phyloP scores from a whole-genome alignment of 2,888 invertebrate genomes.

The Escarpia spicata region DNA sequence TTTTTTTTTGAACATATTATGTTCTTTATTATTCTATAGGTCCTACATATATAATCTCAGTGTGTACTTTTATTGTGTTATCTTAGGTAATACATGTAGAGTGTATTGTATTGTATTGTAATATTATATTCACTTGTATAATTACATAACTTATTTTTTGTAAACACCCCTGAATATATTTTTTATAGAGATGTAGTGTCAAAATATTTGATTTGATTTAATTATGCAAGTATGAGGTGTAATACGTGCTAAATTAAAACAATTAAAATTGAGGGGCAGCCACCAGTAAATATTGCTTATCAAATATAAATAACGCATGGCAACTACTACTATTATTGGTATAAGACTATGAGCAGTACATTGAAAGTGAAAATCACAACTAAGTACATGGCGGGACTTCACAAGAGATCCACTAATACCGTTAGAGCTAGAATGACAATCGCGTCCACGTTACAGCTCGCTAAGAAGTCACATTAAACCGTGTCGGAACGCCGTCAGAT shows the following conservation, averaged over 20 bases:
- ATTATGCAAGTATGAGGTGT: not conserved
- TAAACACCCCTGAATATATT: too few relatives aligned
- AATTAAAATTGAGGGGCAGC: not conserved
- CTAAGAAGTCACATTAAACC: not conserved
- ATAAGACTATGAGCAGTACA: not conserved
- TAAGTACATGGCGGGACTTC: not conserved
- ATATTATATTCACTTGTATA: too few relatives aligned
- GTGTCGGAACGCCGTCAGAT: not conserved
- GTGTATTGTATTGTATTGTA: too few relatives aligned
- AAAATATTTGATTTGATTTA: too few relatives aligned
- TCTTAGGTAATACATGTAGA: too few relatives aligned
- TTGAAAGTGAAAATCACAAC: not conserved
- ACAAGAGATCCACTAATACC: not conserved
- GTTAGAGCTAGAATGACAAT: not conserved
- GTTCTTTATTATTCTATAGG: too few relatives aligned
- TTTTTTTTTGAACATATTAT: too few relatives aligned
- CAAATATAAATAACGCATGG: not conserved
- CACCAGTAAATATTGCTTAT: not conserved
- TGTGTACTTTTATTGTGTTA: too few relatives aligned
- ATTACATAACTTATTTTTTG: too few relatives aligned
- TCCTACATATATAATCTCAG: too few relatives aligned
- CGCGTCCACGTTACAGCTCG: not conserved
- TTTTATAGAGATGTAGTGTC: too few relatives aligned
- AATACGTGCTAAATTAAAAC: not conserved
- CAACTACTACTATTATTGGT: too few relatives aligned